Percentiles rank a stretch among this genome's conserved stretches.
phyloP scores from a whole-genome alignment of 2,113 vertebrate genomes.

The Polypterus bichir region DNA sequence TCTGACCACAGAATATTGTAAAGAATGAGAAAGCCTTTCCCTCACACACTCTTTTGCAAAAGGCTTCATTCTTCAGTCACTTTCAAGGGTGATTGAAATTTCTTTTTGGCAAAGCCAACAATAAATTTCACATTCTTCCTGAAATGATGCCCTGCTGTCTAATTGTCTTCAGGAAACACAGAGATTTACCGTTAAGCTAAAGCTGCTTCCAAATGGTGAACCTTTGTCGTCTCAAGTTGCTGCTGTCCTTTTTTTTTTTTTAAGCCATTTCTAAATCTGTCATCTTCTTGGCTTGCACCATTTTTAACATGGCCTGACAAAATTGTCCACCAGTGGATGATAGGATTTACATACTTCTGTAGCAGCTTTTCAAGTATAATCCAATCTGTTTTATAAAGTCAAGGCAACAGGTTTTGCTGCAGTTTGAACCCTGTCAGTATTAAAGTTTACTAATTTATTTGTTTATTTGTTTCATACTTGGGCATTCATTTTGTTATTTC shows the following conservation, averaged over 20 bases:
- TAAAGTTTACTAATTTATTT: neutral
- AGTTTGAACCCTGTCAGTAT: neutral
- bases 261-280: neutral
- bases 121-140: constrained; percentile 6
- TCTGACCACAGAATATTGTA: constrained; percentile 6
- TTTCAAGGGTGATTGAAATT: constrained; percentile 5
- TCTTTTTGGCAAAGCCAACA: constrained; percentile 4
- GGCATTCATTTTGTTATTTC: neutral
- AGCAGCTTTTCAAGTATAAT: neutral
- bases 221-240: neutral
- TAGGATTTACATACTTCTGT: neutral
- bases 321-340: neutral
- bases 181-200: neutral
- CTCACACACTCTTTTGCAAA: neutral
- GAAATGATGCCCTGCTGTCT: constrained; percentile 4
- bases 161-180: constrained; percentile 8
- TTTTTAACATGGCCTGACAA: neutral
- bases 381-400: neutral
- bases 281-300: neutral
- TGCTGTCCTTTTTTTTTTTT: neutral
- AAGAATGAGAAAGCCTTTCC: constrained; percentile 4
- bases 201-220: neutral
- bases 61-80: constrained; percentile 6
- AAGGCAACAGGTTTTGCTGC: neutral
- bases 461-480: neutral